These are phyloP conservation scores for Phoxinus dragarum DNA, from an alignment of 2,797 vertebrate species.

Conservation along the genomic window DNA sequence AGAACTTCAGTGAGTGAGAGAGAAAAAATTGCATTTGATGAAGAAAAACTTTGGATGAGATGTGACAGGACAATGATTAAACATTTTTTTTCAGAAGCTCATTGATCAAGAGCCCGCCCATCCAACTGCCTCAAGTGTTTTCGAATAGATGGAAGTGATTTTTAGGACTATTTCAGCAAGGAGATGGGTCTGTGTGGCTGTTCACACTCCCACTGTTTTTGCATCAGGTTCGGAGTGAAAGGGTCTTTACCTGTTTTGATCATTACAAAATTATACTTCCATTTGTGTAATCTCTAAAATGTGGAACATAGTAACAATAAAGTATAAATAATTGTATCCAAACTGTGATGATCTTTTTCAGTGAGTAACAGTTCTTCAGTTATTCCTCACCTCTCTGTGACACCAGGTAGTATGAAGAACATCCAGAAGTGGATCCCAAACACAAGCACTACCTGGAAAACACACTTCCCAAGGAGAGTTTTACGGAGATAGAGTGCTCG, in stretches of 20 bases:
- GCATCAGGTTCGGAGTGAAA: not conserved
- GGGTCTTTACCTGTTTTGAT: not conserved
- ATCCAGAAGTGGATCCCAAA: slow-evolving; percentile 86
- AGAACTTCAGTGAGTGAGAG: too few species aligned
- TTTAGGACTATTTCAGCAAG: not conserved
- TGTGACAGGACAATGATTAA: too few species aligned
- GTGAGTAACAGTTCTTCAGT: not conserved
- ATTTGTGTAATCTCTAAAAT: not conserved
- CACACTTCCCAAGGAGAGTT: slow-evolving; percentile 80
- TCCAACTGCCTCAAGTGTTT: not conserved
- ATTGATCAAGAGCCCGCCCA: too few species aligned
- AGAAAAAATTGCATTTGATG: too few species aligned
- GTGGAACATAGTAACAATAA: not conserved
- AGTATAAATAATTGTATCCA: not conserved
- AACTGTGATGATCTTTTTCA: not conserved
- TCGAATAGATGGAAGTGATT: not conserved
- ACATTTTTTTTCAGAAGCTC: too few species aligned
- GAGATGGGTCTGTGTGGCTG: not conserved
- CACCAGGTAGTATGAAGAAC: slow-evolving; percentile 83
- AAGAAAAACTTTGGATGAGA: too few species aligned
- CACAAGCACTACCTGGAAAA: slow-evolving; percentile 83
- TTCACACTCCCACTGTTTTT: not conserved
- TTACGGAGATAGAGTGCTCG: slow-evolving; percentile 83
- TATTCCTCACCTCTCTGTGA: slow-evolving; percentile 78
- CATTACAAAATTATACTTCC: not conserved